phyloP scores from a whole-genome alignment of 2,888 invertebrate genomes.

The Orthosia gracilis region DNA sequence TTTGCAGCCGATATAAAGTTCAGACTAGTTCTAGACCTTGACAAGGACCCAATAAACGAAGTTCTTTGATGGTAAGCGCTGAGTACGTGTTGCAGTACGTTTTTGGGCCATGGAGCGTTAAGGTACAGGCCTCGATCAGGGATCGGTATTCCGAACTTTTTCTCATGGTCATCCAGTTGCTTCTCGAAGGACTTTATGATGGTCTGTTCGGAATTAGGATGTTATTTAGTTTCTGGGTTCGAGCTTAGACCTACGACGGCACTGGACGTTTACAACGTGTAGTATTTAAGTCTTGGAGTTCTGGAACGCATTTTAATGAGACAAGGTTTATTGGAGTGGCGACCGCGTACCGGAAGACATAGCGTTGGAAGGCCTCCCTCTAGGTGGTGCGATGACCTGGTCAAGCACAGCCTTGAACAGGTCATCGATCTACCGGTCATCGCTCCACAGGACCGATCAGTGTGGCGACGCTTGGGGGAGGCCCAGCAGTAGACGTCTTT shows the following conservation, averaged over 20 bases:
- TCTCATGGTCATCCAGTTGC: constrained; percentile 87
- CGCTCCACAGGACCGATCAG: no score
- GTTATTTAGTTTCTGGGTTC: constrained; percentile 35
- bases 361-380: no score
- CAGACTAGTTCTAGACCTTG: constrained; percentile 91
- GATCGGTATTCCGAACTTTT: constrained; percentile 83
- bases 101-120: constrained; percentile 86
- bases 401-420: no score
- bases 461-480: no score
- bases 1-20: constrained; percentile 82
- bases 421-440: no score
- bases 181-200: constrained; percentile 81
- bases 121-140: constrained; percentile 79
- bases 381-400: no score
- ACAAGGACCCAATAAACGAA: constrained; percentile 90
- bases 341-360: no score
- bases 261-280: constrained; percentile 46
- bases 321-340: neutral
- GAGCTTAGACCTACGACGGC: constrained; percentile 31
- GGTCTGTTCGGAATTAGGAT: constrained; percentile 78
- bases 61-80: constrained; percentile 83
- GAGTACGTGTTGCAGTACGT: constrained; percentile 85
- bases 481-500: no score
- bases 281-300: neutral
- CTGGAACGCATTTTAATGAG: constrained; percentile 16